These are phyloP conservation scores for Spodoptera littoralis DNA, from an alignment of 2,888 invertebrate species.

Conservation along the genomic window DNA sequence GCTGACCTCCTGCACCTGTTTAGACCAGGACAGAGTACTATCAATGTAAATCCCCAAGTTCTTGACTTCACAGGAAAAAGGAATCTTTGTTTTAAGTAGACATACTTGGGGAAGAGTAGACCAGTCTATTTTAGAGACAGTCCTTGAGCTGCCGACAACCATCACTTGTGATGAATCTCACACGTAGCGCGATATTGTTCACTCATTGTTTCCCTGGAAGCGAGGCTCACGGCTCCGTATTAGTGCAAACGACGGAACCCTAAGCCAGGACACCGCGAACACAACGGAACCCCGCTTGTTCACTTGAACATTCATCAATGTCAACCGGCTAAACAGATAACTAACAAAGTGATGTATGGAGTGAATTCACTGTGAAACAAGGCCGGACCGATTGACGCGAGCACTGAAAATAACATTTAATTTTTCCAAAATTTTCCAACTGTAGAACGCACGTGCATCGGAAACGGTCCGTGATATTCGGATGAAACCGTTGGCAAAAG, in stretches of 20 bases:
- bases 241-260: constrained; percentile 63
- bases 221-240: constrained; percentile 55
- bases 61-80: no score
- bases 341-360: constrained; percentile 82
- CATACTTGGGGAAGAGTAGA: no score
- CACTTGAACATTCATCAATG: constrained; percentile 79
- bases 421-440: constrained; percentile 42
- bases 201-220: constrained; percentile 63
- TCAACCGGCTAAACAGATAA: constrained; percentile 79
- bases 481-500: constrained; percentile 25
- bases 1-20: no score
- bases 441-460: constrained; percentile 22
- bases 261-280: constrained; percentile 56
- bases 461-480: constrained; percentile 6
- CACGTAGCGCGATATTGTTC: constrained; percentile 56
- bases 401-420: constrained; percentile 57
- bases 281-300: constrained; percentile 63
- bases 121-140: no score
- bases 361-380: constrained; percentile 75
- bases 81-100: no score
- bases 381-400: constrained; percentile 60
- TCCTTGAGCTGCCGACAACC: no score
- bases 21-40: no score
- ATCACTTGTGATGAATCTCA: no score
- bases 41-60: no score